Percentiles rank a stretch among this genome's conserved stretches.
phyloP scores from a whole-genome alignment of 2,797 vertebrate species.

The Brachyalestes nurse region DNA sequence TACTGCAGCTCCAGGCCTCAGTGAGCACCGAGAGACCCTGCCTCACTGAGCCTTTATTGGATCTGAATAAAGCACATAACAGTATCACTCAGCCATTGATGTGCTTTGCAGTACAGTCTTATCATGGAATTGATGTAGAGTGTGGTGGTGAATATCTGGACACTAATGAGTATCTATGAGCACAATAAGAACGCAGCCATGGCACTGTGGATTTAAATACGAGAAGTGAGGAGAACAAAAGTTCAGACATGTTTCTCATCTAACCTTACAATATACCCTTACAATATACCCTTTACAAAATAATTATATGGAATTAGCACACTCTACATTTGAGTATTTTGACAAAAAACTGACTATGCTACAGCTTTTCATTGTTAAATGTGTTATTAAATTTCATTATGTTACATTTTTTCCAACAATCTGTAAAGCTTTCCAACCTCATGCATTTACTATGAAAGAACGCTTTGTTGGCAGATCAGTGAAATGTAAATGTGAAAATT shows the following conservation, averaged over 20 bases:
- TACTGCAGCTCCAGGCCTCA: slow-evolving; percentile 7
- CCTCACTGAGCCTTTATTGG: slow-evolving; percentile 25
- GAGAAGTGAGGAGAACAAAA: background rate
- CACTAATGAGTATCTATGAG: slow-evolving; percentile 11
- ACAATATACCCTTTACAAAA: no score
- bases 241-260: background rate
- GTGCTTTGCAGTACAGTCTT: background rate
- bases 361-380: no score
- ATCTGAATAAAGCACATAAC: slow-evolving; percentile 33
- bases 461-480: no score
- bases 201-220: background rate
- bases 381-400: no score
- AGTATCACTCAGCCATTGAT: slow-evolving; percentile 14
- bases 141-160: background rate
- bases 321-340: background rate
- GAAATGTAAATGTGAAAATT: no score
- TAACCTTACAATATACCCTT: no score
- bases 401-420: background rate
- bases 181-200: background rate
- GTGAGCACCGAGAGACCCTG: background rate
- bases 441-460: no score
- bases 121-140: background rate
- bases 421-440: background rate
- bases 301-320: no score
- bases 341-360: no score